phyloP scores from a whole-genome alignment of 2,113 vertebrate genomes.

The Delphinapterus leucas region DNA sequence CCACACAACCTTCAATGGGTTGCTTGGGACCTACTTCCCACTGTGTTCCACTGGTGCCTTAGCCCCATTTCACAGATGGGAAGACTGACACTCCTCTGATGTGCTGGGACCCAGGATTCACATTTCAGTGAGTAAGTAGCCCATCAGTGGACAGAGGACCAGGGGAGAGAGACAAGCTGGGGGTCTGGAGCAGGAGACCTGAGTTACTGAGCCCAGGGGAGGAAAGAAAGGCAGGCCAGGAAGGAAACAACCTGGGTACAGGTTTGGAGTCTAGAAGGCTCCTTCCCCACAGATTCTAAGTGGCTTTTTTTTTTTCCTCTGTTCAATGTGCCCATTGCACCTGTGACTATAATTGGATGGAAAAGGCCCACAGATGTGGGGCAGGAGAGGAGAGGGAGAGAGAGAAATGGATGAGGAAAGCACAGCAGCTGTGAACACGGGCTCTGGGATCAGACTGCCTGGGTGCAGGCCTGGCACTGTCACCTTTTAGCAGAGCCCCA shows the following conservation, averaged over 20 bases:
- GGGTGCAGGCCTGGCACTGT: neutral
- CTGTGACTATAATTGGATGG: neutral
- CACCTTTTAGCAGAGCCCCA: neutral
- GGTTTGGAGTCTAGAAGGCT: neutral
- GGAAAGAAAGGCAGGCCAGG: neutral
- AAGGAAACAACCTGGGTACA: neutral
- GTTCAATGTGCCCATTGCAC: accelerated
- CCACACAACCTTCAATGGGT: neutral
- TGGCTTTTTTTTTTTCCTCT: neutral
- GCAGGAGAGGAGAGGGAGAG: neutral
- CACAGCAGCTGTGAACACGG: accelerated
- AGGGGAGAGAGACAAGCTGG: neutral
- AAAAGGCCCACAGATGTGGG: neutral
- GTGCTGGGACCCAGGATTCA: neutral
- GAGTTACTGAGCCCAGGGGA: neutral
- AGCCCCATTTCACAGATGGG: neutral
- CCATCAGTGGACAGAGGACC: neutral
- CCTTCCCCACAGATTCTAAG: neutral
- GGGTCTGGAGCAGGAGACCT: neutral
- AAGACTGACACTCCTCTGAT: neutral
- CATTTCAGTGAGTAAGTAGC: neutral
- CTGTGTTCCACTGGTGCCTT: neutral
- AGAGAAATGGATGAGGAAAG: neutral
- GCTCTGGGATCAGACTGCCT: neutral
- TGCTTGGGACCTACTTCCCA: neutral